Conservation (phyloP, 1,140 invertebrate species). For the Drosophila seguyi region DNA sequence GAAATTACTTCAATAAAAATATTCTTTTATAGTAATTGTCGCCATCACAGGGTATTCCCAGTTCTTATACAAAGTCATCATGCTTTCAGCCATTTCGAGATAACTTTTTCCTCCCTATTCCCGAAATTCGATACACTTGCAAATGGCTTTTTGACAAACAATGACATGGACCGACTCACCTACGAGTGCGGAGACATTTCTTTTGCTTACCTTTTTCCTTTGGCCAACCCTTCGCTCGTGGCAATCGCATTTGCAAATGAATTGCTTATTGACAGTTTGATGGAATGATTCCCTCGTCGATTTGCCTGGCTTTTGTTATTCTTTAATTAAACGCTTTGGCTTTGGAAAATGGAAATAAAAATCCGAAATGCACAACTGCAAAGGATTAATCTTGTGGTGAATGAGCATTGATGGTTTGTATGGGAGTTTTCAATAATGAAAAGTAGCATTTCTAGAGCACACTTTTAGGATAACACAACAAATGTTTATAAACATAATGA, state of each 20-base stretch:
- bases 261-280: constrained; percentile 84
- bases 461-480: constrained; percentile 12
- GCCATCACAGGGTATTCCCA: constrained; percentile 2
- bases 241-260: constrained; percentile 78
- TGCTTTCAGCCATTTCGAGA: not conserved
- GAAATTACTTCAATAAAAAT: not conserved
- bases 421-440: constrained; percentile 1
- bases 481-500: not conserved
- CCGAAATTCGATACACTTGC: constrained; percentile 72
- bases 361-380: constrained; percentile 29
- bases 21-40: not conserved
- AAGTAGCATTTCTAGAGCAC: constrained; percentile 7
- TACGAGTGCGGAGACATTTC: constrained; percentile 50
- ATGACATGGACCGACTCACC: constrained; percentile 73
- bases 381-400: constrained; percentile 21
- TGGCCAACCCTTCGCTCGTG: constrained; percentile 31
- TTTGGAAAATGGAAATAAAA: constrained; percentile 11
- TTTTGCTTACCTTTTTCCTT: constrained; percentile 32
- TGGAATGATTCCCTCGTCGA: constrained; percentile 65
- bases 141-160: constrained; percentile 84
- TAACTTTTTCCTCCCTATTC: constrained; percentile 41
- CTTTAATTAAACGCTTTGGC: constrained; percentile 65
- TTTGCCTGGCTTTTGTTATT: constrained; percentile 69
- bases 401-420: constrained; percentile 3
- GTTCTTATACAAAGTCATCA: not conserved